phyloP scores from a whole-genome alignment of 2,888 invertebrate species.

The Operophtera brumata region DNA sequence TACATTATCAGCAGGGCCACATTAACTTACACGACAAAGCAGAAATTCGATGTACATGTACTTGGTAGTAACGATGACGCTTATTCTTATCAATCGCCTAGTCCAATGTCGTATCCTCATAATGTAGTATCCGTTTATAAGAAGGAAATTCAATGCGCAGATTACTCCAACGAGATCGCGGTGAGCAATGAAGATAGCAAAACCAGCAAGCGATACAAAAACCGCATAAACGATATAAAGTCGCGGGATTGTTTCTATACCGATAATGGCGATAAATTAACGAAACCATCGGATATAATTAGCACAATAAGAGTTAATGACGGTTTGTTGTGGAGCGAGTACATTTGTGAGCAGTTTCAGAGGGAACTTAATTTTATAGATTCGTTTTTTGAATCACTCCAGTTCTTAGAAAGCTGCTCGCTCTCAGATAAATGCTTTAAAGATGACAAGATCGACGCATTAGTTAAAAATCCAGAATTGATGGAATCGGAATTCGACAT shows the following conservation, averaged over 20 bases:
- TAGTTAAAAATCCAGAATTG: constrained; percentile 42
- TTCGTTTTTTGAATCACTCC: constrained; percentile 73
- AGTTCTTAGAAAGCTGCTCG: constrained; percentile 68
- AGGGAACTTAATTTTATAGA: constrained; percentile 74
- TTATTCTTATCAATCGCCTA: constrained; percentile 46
- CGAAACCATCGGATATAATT: constrained; percentile 74
- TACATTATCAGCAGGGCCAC: constrained; percentile 66
- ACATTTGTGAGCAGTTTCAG: constrained; percentile 70
- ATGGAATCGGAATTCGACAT: constrained; percentile 48
- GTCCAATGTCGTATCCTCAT: constrained; percentile 60
- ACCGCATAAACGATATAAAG: constrained; percentile 49
- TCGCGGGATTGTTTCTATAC: constrained; percentile 54
- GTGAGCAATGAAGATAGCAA: constrained; percentile 28
- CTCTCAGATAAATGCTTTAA: constrained; percentile 54
- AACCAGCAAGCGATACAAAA: constrained; percentile 37
- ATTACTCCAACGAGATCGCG: constrained; percentile 13
- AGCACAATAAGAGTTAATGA: constrained; percentile 65
- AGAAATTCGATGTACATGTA: constrained; percentile 68
- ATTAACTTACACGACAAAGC: constrained; percentile 66
- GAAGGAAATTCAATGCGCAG: constrained; percentile 49
- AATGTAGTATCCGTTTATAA: constrained; percentile 67
- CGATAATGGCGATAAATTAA: constrained; percentile 58
- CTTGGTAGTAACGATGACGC: constrained; percentile 52
- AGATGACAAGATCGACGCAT: constrained; percentile 51
- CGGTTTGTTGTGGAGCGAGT: constrained; percentile 58